Evolutionary conservation across 2,113 vertebrate species (phyloP), one percentile per base, ranked within the genome.

Genomic region (Apus apus): DNA sequence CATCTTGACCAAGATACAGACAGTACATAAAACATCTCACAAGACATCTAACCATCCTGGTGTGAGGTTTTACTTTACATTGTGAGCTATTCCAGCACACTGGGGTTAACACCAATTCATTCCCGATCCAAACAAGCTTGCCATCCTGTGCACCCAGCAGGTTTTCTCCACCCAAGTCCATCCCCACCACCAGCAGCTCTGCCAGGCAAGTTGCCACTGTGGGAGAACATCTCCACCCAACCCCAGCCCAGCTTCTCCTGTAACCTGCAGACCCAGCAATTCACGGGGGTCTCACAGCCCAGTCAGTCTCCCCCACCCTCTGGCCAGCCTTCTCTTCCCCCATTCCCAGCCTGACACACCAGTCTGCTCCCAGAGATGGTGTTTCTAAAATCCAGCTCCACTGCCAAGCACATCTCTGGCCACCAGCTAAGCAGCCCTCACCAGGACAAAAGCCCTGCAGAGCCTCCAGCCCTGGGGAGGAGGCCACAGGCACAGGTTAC

Each of bases 401-500:
- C 62, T 40, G 72, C 43, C 74, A 34, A 79, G 9, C 17, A 13
- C 5, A 26, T 0, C 40, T 26, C 22, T 34, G 17, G 50, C n/a
- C 75, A 19, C 3, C 66, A 67, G 13, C 58, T 48, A 18, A 56
- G 5, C 6, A 40, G 51, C 29, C 26, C 65, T 78, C 56, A 3
- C 4, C 2, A 61, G 53, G 21, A 61, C 30, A 38, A 4, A 9
- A 85, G 29, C 56, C 51, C 85, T n/a, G 20, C 16, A 7, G 17
- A n/a, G 67, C 6, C 9, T 26, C 21, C 64, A 29, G 72, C 32
- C 53, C 0, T 5, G 34, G 56, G 30, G 4, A 62, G 29, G 21
- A 38, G 30, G 34, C 38, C 43, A 43, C 9, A 75, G 60, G 26
- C 30, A 23, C 54, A 4, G 17, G 2, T 81, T 48, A 99, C 99